Base-by-base conservation (phyloP, 2,888 invertebrate genomes). In the Hymenopus coronatus region DNA sequence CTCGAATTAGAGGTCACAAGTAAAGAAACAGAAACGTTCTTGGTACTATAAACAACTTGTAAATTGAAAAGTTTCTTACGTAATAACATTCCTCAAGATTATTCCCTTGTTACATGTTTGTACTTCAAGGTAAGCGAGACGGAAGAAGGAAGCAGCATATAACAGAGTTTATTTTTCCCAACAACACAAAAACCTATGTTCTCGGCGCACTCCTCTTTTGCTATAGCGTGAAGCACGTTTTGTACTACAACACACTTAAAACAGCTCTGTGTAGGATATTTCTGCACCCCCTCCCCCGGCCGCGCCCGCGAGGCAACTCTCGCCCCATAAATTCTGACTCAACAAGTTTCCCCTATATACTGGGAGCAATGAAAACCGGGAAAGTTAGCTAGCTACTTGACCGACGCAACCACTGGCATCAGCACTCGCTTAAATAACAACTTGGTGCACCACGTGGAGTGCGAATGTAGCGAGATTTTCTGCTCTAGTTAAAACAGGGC, bases 241-340 rank as follows among this genome's bases (percentile, higher is more conserved):
- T 70, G 54, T 70, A 87, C 87, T 82, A 82, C 82, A 33, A 82
- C 87, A 87, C 87, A 82, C 87, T 87, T 87, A 87, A 86, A 87
- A 87, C 87, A 87, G 87, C 87, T 87, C 82, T 70, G 54, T 70
- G 54, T 70, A 70, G 54, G 54, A 70, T 70, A 70, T 70, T 70
- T 86, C 28, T 40, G 28, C 28, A 30, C 28, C 81, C 30, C 85
- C 86, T 7, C 30, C 86, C 20, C 86, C 86, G 20, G 25, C 1
- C 28, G n/a, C 86, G 28, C 54, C 46, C 54, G 84, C 85, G 85
- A 81, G 84, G 40, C 84, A 85, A 90, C 90, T 70, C 54, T 90
- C 90, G 90, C 89, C 84, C 89, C 93, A 94, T 94, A 94, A 94
- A 94, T 94, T 93, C 92, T 92, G 91, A 91, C 93, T 93, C 94